Evolutionary conservation across 2,113 vertebrate genomes (phyloP).

Genomic region (Orycteropus afer): DNA sequence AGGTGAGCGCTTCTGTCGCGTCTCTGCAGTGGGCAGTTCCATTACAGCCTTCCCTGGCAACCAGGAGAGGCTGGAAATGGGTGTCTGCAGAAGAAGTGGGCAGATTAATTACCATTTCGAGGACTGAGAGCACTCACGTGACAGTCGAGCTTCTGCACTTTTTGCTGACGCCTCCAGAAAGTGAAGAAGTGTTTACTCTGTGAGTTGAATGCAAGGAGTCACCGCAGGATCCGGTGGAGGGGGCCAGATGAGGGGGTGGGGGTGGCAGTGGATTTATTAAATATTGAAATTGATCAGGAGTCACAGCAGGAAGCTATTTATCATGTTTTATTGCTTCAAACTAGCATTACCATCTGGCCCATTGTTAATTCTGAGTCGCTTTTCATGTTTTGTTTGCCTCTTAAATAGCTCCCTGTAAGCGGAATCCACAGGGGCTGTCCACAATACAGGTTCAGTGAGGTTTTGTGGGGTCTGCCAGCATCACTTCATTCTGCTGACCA

Average conservation of each 20-base stretch:
- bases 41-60: not conserved
- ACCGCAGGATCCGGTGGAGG: slow-evolving; percentile 5
- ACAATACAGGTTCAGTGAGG: not conserved
- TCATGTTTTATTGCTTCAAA: slow-evolving; percentile 78
- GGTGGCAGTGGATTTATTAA: slow-evolving; percentile 70
- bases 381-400: slow-evolving; percentile 76
- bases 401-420: slow-evolving; percentile 64
- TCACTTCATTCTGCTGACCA: slow-evolving; percentile 59
- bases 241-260: slow-evolving; percentile 59
- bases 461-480: slow-evolving; percentile 42
- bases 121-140: not conserved
- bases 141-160: not conserved
- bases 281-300: slow-evolving; percentile 79
- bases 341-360: slow-evolving; percentile 80
- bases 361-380: slow-evolving; percentile 79
- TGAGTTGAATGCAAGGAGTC: not conserved
- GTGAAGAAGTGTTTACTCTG: slow-evolving; percentile 11
- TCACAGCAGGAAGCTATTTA: slow-evolving; percentile 78
- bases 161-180: slow-evolving; percentile 70
- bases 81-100: not conserved
- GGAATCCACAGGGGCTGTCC: slow-evolving; percentile 31
- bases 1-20: not conserved
- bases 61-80: not conserved
- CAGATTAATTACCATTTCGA: slow-evolving; percentile 60
- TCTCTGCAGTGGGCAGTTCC: not conserved